Conservation (phyloP, 2,113 vertebrate genomes). For the Daboia siamensis region DNA sequence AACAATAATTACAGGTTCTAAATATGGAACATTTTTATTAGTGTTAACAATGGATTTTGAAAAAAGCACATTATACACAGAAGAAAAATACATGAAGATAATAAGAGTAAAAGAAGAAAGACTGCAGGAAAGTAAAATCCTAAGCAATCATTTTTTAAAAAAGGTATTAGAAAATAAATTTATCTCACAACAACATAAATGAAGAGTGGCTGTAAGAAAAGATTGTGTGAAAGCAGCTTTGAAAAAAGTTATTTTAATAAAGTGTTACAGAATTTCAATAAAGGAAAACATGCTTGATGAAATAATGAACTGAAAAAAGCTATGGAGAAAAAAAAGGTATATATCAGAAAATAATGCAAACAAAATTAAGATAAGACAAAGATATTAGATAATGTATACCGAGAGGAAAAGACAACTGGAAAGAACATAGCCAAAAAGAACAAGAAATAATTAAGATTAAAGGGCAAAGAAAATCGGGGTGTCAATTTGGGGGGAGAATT, state of each 20-base stretch:
- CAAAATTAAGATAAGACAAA: not conserved
- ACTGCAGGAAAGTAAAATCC: not conserved
- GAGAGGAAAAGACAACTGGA: not conserved
- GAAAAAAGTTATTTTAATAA: not conserved
- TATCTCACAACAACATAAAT: not conserved
- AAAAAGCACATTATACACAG: not conserved
- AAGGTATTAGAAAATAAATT: not conserved
- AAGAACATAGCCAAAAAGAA: not conserved
- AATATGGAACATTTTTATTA: not conserved
- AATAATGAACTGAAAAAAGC: not conserved
- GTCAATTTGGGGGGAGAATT: not conserved
- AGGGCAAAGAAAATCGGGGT: not conserved
- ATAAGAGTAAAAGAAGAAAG: not conserved
- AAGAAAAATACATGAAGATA: not conserved
- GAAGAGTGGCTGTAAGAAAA: not conserved
- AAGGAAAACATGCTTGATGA: not conserved
- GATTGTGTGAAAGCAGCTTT: not conserved
- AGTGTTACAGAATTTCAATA: not conserved
- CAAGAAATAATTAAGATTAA: not conserved
- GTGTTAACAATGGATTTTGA: not conserved
- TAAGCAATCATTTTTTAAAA: not conserved
- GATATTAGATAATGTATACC: not conserved
- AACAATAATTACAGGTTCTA: not conserved
- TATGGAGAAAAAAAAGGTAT: not conserved
- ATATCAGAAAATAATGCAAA: not conserved